Conservation (phyloP, 2,113 vertebrate genomes). For the Menidia beryllina region DNA sequence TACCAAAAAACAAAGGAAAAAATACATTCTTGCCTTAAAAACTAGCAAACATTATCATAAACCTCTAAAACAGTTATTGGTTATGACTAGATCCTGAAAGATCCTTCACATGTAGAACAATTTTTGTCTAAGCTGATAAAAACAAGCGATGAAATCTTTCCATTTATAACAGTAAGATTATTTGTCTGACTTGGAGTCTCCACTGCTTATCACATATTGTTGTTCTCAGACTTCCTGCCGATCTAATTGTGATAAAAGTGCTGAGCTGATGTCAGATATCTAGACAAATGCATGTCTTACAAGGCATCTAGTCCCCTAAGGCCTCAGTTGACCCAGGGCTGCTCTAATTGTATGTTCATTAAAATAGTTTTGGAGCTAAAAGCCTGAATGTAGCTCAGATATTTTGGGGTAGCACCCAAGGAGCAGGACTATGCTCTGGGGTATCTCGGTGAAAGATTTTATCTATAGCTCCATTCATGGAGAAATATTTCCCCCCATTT, state of each 20-base stretch:
- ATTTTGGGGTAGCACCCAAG: slow-evolving; percentile 44
- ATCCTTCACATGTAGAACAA: background rate
- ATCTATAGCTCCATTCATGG: slow-evolving; percentile 75
- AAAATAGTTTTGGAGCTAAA: slow-evolving; percentile 51
- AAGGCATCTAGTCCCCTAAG: slow-evolving; percentile 51
- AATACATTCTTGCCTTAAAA: background rate
- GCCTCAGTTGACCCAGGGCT: slow-evolving; percentile 54
- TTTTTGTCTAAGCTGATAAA: background rate
- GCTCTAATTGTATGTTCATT: slow-evolving; percentile 66
- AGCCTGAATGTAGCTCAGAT: slow-evolving; percentile 47
- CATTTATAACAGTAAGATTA: background rate
- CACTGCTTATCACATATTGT: background rate
- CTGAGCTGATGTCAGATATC: slow-evolving; percentile 31
- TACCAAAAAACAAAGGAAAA: background rate
- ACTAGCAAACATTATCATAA: too few species aligned
- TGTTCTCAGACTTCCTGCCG: slow-evolving; percentile 3
- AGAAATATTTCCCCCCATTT: slow-evolving; percentile 69
- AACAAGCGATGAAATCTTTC: background rate
- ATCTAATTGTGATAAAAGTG: slow-evolving; percentile 30
- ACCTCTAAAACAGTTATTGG: background rate
- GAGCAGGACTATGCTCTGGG: slow-evolving; percentile 52
- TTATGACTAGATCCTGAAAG: background rate
- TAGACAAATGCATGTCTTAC: slow-evolving; percentile 50
- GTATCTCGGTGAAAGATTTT: slow-evolving; percentile 62
- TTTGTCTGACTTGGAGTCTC: background rate